Base-by-base conservation (phyloP, 2,113 vertebrate species). In the Misgurnus mizolepis region DNA sequence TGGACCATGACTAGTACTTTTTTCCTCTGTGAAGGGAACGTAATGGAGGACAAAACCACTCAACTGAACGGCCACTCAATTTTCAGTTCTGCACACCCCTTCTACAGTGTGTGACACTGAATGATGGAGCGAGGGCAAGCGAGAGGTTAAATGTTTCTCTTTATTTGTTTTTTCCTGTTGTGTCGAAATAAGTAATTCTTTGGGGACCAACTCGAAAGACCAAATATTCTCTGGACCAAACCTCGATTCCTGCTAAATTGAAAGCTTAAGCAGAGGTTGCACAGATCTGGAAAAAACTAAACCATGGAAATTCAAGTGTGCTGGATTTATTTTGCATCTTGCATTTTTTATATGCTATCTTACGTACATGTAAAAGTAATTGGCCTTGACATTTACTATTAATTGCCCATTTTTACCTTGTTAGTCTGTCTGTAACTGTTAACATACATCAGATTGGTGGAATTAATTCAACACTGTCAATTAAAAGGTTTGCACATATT, bases 41-140 rank as follows among this genome's bases (percentile, higher is more conserved):
- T 64, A 56, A 67, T 67, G 43, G 60, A 80, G 61, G 69, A 73
- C 62, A 45, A 67, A 55, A 80, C 34, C 70, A 67, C 62, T 67
- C 49, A 27, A 74, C 61, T 75, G 22, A 58, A 80, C 15, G 61
- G 18, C n/a, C 39, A 10, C 10, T 75, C 50, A 67, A 34, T 47
- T 58, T 7, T 27, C 70, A 27, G 50, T 45, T 73, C 70, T 50
- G 70, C 7, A 60, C 4, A 11, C 40, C 62, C 17, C 39, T 15
- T 40, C 40, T 67, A 22, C 77, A 72, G 53, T 4, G 34, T 4
- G 34, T 55, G 68, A 70, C 27, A 56, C 69, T 12, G 34, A 56
- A 56, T 55, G 50, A 72, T 47, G 50, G 68, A 39, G 18, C 64
- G 64, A 11, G 67, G 39, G 22, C 55, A 27, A n/a, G 8, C 27